Evolutionary conservation across 2,113 vertebrate genomes (phyloP), one percentile per base, ranked within the genome.

Genomic region (Toxostoma redivivum): DNA sequence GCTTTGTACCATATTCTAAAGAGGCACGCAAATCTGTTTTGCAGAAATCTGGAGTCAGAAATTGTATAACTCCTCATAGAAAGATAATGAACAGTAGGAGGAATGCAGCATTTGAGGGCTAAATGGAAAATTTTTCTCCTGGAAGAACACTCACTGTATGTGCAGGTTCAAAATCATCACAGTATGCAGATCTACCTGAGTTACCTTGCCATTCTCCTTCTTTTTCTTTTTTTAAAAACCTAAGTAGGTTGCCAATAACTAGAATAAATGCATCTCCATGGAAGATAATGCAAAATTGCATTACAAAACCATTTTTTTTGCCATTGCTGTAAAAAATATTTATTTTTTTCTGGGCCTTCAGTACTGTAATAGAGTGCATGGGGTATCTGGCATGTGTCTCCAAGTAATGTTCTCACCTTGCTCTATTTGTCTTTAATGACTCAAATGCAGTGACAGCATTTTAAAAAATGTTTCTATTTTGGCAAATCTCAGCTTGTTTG

Each of bases 1-100:
- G 80, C 89, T 95, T 91, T 84, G 71, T 64, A 72, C 27, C 12
- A 8, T 80, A 37, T 45, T 19, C 48, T 83, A 60, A 77, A 91
- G 80, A 84, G 56, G 48, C 62, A 61, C 40, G 64, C 35, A 86
- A 74, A 97, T 96, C 30, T 87, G 4, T 94, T 96, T 79, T 91
- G 45, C 88, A 93, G 88, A 93, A 73, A 47, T 51, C 38, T 92
- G 66, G 38, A 79, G 25, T 78, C 81, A 91, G 76, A 60, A 95
- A 21, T n/a, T 57, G 56, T 90, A 3, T 86, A 84, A 51, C 76
- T 80, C 11, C 35, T 67, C 81, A 71, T 20, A 62, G 73, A 47
- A 88, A 93, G 93, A 85, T 76, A 94, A 73, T 64, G 66, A 90
- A 87, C 66, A 51, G 51, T 48, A 66, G 73, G 58, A 78, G 35